Evolutionary conservation across 2,113 vertebrate genomes (phyloP).

Genomic region (Peucedramus taeniatus): DNA sequence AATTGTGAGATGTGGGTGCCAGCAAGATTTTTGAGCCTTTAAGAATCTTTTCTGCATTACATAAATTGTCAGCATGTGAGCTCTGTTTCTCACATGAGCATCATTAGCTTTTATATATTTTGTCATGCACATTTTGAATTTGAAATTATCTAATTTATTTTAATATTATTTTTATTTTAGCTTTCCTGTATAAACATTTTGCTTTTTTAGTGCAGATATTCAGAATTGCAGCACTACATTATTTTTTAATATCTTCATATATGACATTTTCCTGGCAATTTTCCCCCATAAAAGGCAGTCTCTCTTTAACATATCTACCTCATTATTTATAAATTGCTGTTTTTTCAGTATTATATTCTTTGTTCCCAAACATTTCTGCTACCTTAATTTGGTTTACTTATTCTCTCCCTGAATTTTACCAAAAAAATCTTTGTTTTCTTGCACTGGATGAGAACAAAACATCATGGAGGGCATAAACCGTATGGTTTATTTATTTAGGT

Average conservation of each 20-base stretch:
- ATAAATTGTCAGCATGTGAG: background rate
- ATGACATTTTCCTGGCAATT: background rate
- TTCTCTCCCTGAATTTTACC: background rate
- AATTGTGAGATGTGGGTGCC: background rate
- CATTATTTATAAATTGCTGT: background rate
- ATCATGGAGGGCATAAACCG: background rate
- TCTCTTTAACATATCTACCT: background rate
- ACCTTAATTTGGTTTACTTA: background rate
- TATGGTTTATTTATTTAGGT: background rate
- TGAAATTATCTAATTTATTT: background rate
- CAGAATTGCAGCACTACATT: background rate
- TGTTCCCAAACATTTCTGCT: background rate
- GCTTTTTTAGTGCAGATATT: background rate
- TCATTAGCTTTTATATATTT: background rate
- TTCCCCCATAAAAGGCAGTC: background rate
- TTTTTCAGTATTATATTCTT: background rate
- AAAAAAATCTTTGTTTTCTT: background rate
- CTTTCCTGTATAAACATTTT: background rate
- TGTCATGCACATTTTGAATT: background rate
- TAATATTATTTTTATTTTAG: background rate
- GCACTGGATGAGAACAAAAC: background rate
- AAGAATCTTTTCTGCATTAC: background rate
- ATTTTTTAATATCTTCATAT: background rate
- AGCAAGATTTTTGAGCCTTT: background rate
- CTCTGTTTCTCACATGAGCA: background rate